phyloP scores from a whole-genome alignment of 2,113 vertebrate genomes.

The Odobenus rosmarus region DNA sequence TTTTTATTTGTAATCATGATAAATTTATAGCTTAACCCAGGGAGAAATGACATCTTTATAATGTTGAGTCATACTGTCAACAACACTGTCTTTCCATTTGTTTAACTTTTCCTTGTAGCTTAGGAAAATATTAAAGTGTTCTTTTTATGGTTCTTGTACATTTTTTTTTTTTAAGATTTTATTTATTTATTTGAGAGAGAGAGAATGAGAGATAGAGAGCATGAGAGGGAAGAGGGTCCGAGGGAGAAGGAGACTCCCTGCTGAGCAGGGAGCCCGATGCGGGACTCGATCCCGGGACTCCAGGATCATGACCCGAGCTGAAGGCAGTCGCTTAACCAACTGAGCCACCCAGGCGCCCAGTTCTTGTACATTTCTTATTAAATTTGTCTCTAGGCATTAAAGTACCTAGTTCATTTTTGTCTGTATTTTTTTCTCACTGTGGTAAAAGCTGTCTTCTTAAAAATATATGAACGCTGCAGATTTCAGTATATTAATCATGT shows the following conservation, averaged over 20 bases:
- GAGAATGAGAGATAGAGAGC: too few species aligned
- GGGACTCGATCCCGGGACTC: too few species aligned
- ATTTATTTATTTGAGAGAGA: too few species aligned
- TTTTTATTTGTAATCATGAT: neutral
- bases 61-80: neutral
- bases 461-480: neutral
- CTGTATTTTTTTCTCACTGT: neutral
- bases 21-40: neutral
- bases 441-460: neutral
- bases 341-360: too few species aligned
- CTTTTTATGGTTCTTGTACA: neutral
- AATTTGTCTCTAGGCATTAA: slow-evolving; percentile 26
- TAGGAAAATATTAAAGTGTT: neutral
- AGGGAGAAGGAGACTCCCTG: too few species aligned
- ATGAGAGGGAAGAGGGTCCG: too few species aligned
- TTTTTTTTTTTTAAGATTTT: neutral
- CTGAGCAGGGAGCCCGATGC: too few species aligned
- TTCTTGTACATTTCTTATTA: neutral
- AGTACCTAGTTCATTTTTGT: neutral
- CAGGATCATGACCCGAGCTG: too few species aligned
- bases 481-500: neutral
- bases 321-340: too few species aligned
- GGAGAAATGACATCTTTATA: neutral
- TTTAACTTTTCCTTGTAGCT: neutral
- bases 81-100: neutral